These are phyloP conservation scores for Triplophysa tibetana DNA, from an alignment of 2,113 vertebrate genomes.

Conservation along the genomic window DNA sequence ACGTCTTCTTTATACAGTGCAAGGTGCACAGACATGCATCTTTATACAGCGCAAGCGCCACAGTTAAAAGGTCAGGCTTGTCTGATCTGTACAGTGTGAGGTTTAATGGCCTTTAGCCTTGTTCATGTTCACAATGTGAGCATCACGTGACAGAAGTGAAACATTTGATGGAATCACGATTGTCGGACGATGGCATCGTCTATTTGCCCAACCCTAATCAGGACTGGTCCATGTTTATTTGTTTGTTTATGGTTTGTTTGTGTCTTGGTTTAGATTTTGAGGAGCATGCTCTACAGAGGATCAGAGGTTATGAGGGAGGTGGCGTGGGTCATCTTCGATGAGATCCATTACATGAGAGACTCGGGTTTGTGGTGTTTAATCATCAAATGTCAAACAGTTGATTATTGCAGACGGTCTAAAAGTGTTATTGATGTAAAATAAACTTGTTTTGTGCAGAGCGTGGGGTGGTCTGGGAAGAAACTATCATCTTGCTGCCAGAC, in stretches of 20 bases:
- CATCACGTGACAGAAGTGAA: too few relatives aligned
- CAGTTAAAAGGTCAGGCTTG: too few relatives aligned
- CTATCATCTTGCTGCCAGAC: conserved; percentile 97
- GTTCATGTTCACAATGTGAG: too few relatives aligned
- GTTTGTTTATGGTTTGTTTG: not conserved
- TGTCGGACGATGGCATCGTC: not conserved
- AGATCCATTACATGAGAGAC: conserved; percentile 99
- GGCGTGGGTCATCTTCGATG: conserved; percentile 97
- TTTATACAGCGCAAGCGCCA: too few relatives aligned
- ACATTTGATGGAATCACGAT: too few relatives aligned
- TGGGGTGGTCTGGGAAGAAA: conserved; percentile 98
- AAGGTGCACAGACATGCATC: too few relatives aligned
- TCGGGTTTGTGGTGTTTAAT: conserved; percentile 73
- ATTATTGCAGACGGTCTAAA: too few relatives aligned
- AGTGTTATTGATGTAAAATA: too few relatives aligned
- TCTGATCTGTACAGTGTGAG: too few relatives aligned
- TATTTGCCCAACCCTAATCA: too few relatives aligned
- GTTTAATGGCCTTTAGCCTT: too few relatives aligned
- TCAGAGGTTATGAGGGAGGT: conserved; percentile 99
- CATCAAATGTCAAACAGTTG: not conserved
- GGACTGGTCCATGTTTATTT: not conserved
- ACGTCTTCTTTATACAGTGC: too few relatives aligned
- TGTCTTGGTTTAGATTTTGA: conserved; percentile 81
- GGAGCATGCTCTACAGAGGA: conserved; percentile 97
- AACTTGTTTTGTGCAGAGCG: conserved; percentile 76